Percentiles rank a stretch among this genome's conserved stretches.
Conservation (phyloP, 37 sponge, comb jelly and placozoan species). For the Axinella damicornis region DNA sequence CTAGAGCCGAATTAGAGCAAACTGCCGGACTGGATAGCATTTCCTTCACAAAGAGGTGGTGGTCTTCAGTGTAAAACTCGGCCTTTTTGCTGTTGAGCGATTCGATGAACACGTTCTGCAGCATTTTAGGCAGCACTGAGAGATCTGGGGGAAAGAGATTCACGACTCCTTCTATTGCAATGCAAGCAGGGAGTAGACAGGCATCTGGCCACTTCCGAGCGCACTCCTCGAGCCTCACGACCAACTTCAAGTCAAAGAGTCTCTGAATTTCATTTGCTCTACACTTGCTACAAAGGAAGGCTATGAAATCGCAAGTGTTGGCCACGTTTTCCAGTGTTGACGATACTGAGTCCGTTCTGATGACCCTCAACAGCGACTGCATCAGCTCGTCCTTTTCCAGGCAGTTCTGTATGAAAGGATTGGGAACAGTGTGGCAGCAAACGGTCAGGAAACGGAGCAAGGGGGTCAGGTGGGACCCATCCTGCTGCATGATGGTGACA, state of each 20-base stretch:
- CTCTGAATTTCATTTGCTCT: neutral
- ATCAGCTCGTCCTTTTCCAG: neutral
- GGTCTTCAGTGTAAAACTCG: conserved; percentile 21
- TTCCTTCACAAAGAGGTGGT: conserved; percentile 48
- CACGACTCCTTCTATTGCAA: conserved; percentile 30
- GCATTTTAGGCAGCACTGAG: neutral
- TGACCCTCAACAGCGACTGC: neutral
- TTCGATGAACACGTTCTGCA: neutral
- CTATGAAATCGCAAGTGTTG: conserved; percentile 28
- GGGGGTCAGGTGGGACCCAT: neutral
- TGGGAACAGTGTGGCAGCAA: conserved; percentile 8
- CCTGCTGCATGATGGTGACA: conserved; percentile 11
- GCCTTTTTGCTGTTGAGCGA: neutral
- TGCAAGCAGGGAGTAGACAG: conserved; percentile 20
- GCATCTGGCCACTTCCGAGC: conserved; percentile 22
- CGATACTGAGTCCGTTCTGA: neutral
- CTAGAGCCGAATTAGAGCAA: neutral
- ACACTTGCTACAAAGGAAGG: conserved; percentile 21
- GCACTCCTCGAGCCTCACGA: conserved; percentile 15
- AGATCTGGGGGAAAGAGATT: neutral
- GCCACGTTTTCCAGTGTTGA: neutral
- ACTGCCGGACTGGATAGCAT: conserved; percentile 43
- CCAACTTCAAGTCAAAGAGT: conserved; percentile 30
- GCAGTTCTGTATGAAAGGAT: neutral
- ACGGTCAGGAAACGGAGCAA: conserved; percentile 17